phyloP scores from a whole-genome alignment of 2,113 vertebrate species.

The Merops nubicus region DNA sequence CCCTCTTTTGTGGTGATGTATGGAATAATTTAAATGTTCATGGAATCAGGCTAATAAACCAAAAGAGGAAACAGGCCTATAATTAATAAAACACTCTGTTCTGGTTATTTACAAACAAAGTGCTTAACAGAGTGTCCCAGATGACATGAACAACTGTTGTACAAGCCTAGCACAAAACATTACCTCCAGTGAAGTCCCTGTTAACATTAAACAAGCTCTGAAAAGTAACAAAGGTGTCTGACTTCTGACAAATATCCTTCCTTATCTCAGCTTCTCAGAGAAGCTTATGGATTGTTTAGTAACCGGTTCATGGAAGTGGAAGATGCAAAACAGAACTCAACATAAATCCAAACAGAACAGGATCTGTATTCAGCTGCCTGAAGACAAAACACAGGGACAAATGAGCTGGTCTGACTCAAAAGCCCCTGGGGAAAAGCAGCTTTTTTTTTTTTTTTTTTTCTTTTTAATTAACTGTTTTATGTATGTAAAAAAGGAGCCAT shows the following conservation, averaged over 20 bases:
- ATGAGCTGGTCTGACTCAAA: neutral
- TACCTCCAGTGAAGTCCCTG: neutral
- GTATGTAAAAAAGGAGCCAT: conserved; percentile 2
- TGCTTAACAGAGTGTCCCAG: neutral
- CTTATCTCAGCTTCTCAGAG: neutral
- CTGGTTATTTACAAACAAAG: neutral
- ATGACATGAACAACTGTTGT: neutral
- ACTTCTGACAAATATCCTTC: neutral
- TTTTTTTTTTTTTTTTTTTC: neutral
- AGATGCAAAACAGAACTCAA: neutral
- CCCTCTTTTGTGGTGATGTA: neutral
- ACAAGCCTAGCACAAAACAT: neutral
- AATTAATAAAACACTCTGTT: neutral
- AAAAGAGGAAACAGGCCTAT: neutral
- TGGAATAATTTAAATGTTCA: neutral
- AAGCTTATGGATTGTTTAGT: neutral
- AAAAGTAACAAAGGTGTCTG: neutral
- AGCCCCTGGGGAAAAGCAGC: neutral
- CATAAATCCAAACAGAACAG: neutral
- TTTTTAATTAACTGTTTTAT: conserved; percentile 7
- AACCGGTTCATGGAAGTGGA: neutral
- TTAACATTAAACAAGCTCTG: neutral
- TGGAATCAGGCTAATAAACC: neutral
- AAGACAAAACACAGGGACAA: neutral
- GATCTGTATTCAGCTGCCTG: neutral